Evolutionary conservation across 2,888 invertebrate genomes (phyloP).

Genomic region (Antheraea yamamai): DNA sequence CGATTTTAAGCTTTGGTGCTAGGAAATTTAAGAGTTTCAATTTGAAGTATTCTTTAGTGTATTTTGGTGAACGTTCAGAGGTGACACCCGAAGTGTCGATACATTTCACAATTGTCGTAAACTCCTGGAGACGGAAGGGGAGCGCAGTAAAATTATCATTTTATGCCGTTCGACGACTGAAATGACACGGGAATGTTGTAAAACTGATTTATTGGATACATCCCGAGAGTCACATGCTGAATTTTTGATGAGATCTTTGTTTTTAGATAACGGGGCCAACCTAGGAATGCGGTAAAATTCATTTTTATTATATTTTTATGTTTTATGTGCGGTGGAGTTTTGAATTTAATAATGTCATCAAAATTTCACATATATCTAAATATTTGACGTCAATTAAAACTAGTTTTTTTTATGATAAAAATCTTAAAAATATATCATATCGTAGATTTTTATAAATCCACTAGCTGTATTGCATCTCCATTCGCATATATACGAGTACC

Average conservation of each 20-base stretch:
- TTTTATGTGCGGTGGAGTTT: conserved; percentile 15
- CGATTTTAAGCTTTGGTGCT: conserved; percentile 49
- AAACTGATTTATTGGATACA: conserved; percentile 81
- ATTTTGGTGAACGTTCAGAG: conserved; percentile 60
- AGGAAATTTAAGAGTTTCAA: conserved; percentile 38
- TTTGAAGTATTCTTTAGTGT: conserved; percentile 31
- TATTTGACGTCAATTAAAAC: conserved; percentile 1
- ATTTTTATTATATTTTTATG: conserved; percentile 16
- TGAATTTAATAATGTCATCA: conserved; percentile 15
- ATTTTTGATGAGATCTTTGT: conserved; percentile 79
- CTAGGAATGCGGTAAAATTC: conserved; percentile 16
- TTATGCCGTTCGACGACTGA: conserved; percentile 82
- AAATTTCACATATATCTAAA: background rate
- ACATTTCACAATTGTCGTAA: conserved; percentile 83
- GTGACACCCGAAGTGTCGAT: conserved; percentile 80
- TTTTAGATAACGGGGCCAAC: conserved; percentile 58
- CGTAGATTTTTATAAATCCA: too few species aligned
- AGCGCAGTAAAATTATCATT: conserved; percentile 81
- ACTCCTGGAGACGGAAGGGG: conserved; percentile 79
- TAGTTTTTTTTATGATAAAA: background rate
- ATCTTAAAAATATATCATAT: background rate
- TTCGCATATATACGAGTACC: too few species aligned
- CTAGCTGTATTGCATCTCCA: too few species aligned
- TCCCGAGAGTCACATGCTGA: conserved; percentile 77
- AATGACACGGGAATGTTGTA: conserved; percentile 82